Conservation (phyloP, 2,797 vertebrate genomes). For the Pangasius larnaudii region DNA sequence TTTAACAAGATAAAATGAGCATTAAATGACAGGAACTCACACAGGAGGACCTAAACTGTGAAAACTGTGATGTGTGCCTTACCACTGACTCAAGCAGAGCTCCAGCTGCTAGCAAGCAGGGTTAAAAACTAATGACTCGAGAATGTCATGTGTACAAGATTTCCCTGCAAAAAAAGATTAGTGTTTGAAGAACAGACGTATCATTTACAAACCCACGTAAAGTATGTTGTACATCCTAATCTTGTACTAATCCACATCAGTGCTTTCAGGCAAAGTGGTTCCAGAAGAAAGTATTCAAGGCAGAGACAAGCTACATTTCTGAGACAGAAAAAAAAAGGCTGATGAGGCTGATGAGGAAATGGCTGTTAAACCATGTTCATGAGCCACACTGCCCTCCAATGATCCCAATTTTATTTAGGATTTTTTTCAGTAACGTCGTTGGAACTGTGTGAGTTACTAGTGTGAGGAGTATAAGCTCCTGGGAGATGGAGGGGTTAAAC, state of each 20-base stretch:
- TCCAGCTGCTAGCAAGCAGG: neutral
- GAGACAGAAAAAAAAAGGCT: neutral
- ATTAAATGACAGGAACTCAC: neutral
- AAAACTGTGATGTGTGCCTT: neutral
- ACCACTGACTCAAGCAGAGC: neutral
- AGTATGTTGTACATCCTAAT: neutral
- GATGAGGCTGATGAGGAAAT: neutral
- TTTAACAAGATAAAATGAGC: constrained; percentile 18
- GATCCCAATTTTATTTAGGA: too few species aligned
- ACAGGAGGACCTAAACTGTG: constrained; percentile 1
- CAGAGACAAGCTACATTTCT: neutral
- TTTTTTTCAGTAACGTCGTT: neutral
- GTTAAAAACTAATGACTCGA: neutral
- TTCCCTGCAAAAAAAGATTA: neutral
- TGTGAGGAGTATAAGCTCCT: neutral
- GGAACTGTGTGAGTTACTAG: neutral
- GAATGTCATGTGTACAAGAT: neutral
- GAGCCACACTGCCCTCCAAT: neutral
- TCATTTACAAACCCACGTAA: neutral
- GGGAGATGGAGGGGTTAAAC: neutral
- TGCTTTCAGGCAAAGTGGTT: neutral
- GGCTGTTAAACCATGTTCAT: neutral
- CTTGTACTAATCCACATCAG: neutral
- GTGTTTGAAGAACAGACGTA: neutral
- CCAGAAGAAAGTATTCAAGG: neutral